Base-by-base conservation (phyloP, 2,888 invertebrate genomes). In the Byasa hedistus region DNA sequence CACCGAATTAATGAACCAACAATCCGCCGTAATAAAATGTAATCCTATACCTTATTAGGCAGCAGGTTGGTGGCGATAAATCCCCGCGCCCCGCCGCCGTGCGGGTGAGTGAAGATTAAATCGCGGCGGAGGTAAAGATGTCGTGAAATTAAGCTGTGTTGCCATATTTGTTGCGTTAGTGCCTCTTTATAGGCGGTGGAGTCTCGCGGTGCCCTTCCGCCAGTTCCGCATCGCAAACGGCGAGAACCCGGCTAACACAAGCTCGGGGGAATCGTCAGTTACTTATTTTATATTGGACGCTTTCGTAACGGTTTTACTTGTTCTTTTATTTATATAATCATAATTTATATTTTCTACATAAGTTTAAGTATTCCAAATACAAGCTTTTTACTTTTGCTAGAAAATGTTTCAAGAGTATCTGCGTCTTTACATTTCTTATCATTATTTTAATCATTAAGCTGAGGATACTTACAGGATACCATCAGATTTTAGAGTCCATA, bases 1-100 rank as follows among this genome's bases (percentile, higher is more conserved):
- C 67, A 67, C 60, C 67, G 54, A 67, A 67, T 67, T 67, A 67
- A 67, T 64, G 67, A 67, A 64, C 51, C 67, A 60, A 63, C 63
- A 59, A 60, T 67, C 67, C 60, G 51, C 63, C 56, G 48, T 66
- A 66, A 67, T 67, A 67, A 67, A 68, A 68, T 52, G 67, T 68
- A 68, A 68, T 68, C 67, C 64, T 68, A 68, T 68, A 68, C 67
- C 67, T 68, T 68, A 68, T 68, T 68, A 68, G 67, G 67, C 64
- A 54, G 51, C 52, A 52, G 52, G 64, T 61, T 64, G 67, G 67
- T 68, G 67, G 63, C 67, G 63, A 64, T 68, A 68, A 68, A 68
- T 68, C 67, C 64, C 56, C 60, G 54, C 60, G 67, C 56, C n/a
- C 57, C 64, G 60, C 48, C 58, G 67, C 64, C 60, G 58, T 27